Evolutionary conservation across 2,113 vertebrate genomes (phyloP).

Genomic region (Otis tarda): DNA sequence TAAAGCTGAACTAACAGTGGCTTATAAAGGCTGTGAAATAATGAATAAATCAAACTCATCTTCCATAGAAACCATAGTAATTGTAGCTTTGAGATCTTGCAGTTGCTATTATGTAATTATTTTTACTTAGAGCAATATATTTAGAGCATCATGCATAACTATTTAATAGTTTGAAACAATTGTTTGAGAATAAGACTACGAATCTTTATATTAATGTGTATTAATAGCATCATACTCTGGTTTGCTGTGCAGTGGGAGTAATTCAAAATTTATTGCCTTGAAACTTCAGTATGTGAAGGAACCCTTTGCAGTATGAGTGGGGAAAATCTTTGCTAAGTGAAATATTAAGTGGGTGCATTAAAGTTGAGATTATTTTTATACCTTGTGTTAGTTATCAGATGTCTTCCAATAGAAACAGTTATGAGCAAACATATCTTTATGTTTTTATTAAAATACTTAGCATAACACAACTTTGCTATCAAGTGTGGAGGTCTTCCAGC

Average conservation of each 20-base stretch:
- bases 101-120: background rate
- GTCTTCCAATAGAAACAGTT: background rate
- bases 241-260: background rate
- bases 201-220: background rate
- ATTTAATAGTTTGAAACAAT: background rate
- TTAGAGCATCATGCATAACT: background rate
- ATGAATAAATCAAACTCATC: background rate
- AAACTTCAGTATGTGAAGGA: background rate
- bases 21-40: background rate
- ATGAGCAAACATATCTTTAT: background rate
- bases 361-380: background rate
- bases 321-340: background rate
- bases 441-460: background rate
- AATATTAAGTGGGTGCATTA: background rate
- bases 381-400: background rate
- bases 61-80: background rate
- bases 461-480: background rate
- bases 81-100: background rate
- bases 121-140: background rate
- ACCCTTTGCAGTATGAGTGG: background rate
- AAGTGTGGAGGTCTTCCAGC: background rate
- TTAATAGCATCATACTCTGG: background rate
- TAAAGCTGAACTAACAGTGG: background rate
- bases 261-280: background rate
- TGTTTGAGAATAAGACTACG: background rate